These are phyloP conservation scores for Hoplodrina ambigua DNA, from an alignment of 2,888 invertebrate species.

Conservation along the genomic window DNA sequence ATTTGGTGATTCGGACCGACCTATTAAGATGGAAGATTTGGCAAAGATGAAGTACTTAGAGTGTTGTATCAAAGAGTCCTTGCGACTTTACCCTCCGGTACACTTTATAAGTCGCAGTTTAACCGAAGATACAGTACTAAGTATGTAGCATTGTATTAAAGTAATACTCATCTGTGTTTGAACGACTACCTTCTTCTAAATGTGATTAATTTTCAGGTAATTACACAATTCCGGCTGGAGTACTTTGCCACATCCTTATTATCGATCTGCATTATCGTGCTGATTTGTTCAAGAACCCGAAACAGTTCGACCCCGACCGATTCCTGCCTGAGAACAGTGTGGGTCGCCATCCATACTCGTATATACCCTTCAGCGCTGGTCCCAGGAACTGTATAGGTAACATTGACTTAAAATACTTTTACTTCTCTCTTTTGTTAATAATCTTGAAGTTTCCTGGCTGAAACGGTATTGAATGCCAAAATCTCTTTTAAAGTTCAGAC, in stretches of 20 bases:
- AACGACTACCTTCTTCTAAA: background rate
- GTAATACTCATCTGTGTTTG: background rate
- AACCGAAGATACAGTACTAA: slow-evolving; percentile 89
- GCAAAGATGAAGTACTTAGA: slow-evolving; percentile 92
- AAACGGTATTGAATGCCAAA: background rate
- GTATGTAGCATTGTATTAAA: slow-evolving; percentile 76
- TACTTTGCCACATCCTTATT: slow-evolving; percentile 88
- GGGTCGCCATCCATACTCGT: slow-evolving; percentile 91
- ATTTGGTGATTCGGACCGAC: slow-evolving; percentile 91
- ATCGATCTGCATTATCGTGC: slow-evolving; percentile 92
- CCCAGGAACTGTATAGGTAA: slow-evolving; percentile 91
- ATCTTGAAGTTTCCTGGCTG: background rate
- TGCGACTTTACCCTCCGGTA: slow-evolving; percentile 92
- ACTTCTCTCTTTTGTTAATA: background rate
- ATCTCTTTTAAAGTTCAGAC: background rate
- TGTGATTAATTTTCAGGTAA: slow-evolving; percentile 69
- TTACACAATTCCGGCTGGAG: slow-evolving; percentile 84
- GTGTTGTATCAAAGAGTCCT: slow-evolving; percentile 92
- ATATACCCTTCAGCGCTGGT: slow-evolving; percentile 93
- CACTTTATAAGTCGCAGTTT: slow-evolving; percentile 91
- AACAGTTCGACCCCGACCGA: slow-evolving; percentile 92
- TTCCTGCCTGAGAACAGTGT: slow-evolving; percentile 90
- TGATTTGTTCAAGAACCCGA: slow-evolving; percentile 91
- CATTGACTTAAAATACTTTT: background rate
- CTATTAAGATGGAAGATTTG: slow-evolving; percentile 91